Evolutionary conservation across 1,140 invertebrate genomes (phyloP).

Genomic region (Palaemon carinicauda): DNA sequence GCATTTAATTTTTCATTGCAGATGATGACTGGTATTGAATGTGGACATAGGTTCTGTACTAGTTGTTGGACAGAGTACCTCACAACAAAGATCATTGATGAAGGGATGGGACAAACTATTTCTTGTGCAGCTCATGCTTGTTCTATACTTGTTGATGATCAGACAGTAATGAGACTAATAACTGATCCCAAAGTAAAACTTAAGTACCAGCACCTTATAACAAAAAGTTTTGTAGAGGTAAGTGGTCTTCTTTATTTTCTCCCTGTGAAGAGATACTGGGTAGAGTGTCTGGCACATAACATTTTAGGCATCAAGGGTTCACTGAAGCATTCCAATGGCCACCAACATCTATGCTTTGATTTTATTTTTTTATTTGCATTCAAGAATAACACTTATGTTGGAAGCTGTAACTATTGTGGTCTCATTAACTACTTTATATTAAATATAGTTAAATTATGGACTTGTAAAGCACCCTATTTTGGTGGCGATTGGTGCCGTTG

Average conservation of each 20-base stretch:
- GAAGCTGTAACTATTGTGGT: too few species aligned
- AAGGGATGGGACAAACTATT: constrained; percentile 95
- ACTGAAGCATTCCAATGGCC: too few species aligned
- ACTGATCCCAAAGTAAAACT: constrained; percentile 91
- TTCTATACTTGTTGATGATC: constrained; percentile 94
- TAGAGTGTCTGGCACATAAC: too few species aligned
- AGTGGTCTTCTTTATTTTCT: constrained; percentile 44
- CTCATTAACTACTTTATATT: too few species aligned
- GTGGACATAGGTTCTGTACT: constrained; percentile 94
- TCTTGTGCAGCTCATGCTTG: constrained; percentile 86
- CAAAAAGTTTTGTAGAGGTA: constrained; percentile 98
- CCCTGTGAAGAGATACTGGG: too few species aligned
- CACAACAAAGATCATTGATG: constrained; percentile 97
- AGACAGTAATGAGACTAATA: constrained; percentile 92
- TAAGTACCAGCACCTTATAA: constrained; percentile 97
- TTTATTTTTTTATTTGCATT: too few species aligned
- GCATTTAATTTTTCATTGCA: constrained; percentile 67
- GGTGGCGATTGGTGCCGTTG: too few species aligned
- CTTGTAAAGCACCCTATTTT: too few species aligned
- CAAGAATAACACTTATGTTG: too few species aligned
- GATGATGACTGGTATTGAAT: constrained; percentile 96
- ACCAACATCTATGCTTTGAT: too few species aligned
- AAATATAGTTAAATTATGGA: too few species aligned
- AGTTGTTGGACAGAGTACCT: constrained; percentile 97
- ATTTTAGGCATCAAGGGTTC: too few species aligned